Percentiles rank a stretch among this genome's conserved stretches.
These are phyloP conservation scores for Tryphoninae sp. DNA, from an alignment of 2,888 invertebrate genomes.

Conservation along the genomic window DNA sequence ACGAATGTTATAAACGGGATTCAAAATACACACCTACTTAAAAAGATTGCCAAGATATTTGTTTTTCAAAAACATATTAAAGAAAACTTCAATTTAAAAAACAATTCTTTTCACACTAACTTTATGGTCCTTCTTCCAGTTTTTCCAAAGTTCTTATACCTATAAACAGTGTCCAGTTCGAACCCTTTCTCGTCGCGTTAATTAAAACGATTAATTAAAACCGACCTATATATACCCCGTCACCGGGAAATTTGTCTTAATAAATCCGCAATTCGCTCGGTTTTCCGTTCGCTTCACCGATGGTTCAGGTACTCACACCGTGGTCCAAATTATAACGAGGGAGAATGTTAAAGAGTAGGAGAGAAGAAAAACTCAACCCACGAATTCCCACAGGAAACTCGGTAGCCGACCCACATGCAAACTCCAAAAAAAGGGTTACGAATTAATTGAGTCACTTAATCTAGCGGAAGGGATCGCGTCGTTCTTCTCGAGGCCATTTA, in stretches of 20 bases:
- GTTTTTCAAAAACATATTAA: no score
- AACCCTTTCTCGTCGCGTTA: constrained; percentile 22
- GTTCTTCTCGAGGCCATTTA: constrained; percentile 1
- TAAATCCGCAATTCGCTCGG: constrained; percentile 42
- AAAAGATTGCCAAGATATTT: no score
- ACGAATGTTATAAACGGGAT: no score
- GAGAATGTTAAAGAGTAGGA: neutral
- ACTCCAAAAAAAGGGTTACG: constrained; percentile 25
- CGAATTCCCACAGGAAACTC: neutral
- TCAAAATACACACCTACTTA: no score
- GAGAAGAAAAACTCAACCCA: constrained; percentile 6
- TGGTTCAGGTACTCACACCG: neutral
- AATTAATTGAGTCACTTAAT: constrained; percentile 52
- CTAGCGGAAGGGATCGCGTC: neutral
- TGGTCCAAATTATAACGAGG: constrained; percentile 8
- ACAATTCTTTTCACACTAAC: no score
- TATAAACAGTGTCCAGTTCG: neutral
- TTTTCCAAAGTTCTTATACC: neutral
- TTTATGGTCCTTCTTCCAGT: no score
- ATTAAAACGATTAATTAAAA: constrained; percentile 51
- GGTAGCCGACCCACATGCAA: constrained; percentile 20
- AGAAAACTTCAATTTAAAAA: no score
- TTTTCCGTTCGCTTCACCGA: neutral
- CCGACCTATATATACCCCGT: neutral
- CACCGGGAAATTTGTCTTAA: constrained; percentile 17